phyloP scores from a whole-genome alignment of 2,113 vertebrate species.

The Leucopsar rothschildi region DNA sequence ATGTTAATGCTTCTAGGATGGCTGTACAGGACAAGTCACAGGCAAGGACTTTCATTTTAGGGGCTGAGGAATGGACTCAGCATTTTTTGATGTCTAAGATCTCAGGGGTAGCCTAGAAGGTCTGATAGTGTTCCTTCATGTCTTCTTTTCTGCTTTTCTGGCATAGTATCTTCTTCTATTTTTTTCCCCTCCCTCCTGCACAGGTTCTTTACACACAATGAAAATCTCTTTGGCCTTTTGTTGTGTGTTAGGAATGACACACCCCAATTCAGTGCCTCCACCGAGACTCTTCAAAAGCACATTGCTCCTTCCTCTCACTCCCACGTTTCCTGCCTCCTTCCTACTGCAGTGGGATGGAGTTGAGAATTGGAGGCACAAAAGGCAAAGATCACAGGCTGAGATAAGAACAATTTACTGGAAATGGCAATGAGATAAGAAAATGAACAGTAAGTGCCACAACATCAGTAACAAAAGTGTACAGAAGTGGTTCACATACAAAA shows the following conservation, averaged over 20 bases:
- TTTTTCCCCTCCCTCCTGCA: neutral
- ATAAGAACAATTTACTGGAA: neutral
- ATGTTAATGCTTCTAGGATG: neutral
- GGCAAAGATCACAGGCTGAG: accelerated
- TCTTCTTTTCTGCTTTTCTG: neutral
- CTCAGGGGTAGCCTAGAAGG: neutral
- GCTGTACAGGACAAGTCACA: neutral
- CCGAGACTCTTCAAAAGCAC: neutral
- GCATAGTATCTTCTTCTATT: neutral
- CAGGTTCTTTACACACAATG: neutral
- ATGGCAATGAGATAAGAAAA: neutral
- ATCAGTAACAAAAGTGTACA: neutral
- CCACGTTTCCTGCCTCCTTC: neutral
- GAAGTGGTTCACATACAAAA: neutral
- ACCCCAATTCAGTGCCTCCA: neutral
- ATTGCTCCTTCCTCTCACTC: neutral
- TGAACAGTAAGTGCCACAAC: neutral
- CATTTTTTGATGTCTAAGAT: neutral
- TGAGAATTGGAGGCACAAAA: neutral
- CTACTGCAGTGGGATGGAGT: neutral
- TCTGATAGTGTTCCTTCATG: neutral
- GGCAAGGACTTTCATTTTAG: neutral
- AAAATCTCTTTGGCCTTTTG: neutral
- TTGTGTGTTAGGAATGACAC: neutral
- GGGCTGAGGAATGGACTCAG: neutral